Conservation (phyloP, 2,888 invertebrate species). For the Drosophila bunnanda region DNA sequence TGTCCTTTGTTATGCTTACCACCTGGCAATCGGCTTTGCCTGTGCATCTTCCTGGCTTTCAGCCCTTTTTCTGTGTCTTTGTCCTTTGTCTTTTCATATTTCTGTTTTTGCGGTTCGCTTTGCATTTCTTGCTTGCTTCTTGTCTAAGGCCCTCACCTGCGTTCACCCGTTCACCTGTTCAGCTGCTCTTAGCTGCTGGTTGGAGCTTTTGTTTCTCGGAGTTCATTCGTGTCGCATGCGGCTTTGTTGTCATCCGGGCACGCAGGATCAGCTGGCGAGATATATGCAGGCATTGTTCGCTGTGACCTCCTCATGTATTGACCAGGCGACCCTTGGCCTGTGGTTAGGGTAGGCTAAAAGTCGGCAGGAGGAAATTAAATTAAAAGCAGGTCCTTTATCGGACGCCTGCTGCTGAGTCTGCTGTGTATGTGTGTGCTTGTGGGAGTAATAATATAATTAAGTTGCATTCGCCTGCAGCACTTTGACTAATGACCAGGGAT, state of each 20-base stretch:
- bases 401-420: neutral
- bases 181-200: slow-evolving; percentile 28
- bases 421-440: neutral
- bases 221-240: slow-evolving; percentile 56
- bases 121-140: slow-evolving; percentile 31
- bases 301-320: slow-evolving; percentile 30
- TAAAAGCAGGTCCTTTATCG: slow-evolving; percentile 21
- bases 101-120: slow-evolving; percentile 49
- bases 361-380: slow-evolving; percentile 29
- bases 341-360: neutral
- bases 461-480: slow-evolving; percentile 42
- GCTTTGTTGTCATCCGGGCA: slow-evolving; percentile 66
- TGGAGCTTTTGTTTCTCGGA: slow-evolving; percentile 37
- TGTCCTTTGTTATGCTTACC: slow-evolving; percentile 81
- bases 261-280: slow-evolving; percentile 46
- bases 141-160: slow-evolving; percentile 58
- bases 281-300: slow-evolving; percentile 18
- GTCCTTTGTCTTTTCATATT: slow-evolving; percentile 41
- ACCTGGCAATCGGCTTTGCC: slow-evolving; percentile 78
- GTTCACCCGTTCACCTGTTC: slow-evolving; percentile 38
- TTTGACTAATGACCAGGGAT: slow-evolving; percentile 45
- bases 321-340: slow-evolving; percentile 13
- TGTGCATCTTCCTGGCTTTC: slow-evolving; percentile 28
- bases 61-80: slow-evolving; percentile 6
- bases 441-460: slow-evolving; percentile 48